A percentile compares a stretch with the other conserved stretches of the same genome.
phyloP scores from a whole-genome alignment of 2,113 vertebrate genomes.

The Colistium nudipinnis region DNA sequence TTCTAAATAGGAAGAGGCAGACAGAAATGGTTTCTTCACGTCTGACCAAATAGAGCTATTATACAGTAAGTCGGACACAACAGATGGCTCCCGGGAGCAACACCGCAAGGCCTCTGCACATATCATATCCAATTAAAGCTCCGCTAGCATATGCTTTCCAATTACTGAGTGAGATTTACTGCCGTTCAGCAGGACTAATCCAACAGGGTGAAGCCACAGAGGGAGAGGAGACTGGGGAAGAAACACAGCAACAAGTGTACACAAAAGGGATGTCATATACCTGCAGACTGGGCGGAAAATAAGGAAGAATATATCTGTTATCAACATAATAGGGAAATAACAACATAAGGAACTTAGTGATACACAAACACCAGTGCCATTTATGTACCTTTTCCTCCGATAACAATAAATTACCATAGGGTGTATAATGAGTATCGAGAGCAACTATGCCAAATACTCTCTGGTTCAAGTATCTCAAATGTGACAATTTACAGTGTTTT shows the following conservation, averaged over 20 bases:
- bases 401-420: neutral
- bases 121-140: conserved; percentile 83
- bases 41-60: conserved; percentile 36
- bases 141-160: conserved; percentile 76
- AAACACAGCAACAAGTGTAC: conserved; percentile 15
- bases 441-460: neutral
- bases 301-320: conserved; percentile 14
- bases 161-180: conserved; percentile 77
- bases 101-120: conserved; percentile 59
- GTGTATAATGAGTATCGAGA: neutral
- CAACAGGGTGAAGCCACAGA: conserved; percentile 37
- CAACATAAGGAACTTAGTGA: neutral
- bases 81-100: conserved; percentile 77
- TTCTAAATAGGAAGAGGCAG: neutral
- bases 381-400: neutral
- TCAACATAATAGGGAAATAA: conserved; percentile 2
- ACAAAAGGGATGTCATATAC: neutral
- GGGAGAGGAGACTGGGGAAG: neutral
- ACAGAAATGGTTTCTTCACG: neutral
- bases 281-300: neutral
- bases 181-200: conserved; percentile 71
- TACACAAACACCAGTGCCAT: neutral
- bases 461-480: neutral
- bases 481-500: neutral
- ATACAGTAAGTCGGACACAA: conserved; percentile 46